Evolutionary conservation across 2,113 vertebrate species (phyloP).

Genomic region (Hylia prasina): DNA sequence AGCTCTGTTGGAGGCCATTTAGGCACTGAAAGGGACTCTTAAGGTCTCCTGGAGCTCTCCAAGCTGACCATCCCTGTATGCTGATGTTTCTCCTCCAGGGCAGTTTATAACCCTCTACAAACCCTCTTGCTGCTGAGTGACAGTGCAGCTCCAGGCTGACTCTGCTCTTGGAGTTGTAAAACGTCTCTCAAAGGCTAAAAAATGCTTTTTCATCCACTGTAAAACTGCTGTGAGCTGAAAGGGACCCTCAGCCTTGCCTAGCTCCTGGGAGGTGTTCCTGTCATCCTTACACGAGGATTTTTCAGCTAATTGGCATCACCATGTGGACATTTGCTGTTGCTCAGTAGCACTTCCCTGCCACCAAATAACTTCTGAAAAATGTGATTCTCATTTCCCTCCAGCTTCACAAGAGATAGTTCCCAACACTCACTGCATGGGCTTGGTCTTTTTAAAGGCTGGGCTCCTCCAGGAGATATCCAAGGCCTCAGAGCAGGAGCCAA

Average conservation of each 20-base stretch:
- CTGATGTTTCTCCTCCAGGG: not conserved
- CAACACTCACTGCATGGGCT: fast-evolving
- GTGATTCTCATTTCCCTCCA: not conserved
- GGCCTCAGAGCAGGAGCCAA: not conserved
- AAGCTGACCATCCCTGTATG: not conserved
- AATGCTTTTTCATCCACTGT: not conserved
- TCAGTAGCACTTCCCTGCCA: not conserved
- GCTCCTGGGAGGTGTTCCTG: not conserved
- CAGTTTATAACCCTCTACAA: not conserved
- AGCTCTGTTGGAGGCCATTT: not conserved
- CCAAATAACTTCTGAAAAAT: not conserved
- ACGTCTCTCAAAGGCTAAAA: not conserved
- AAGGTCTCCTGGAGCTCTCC: not conserved
- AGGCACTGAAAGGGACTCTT: not conserved
- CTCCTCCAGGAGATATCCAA: not conserved
- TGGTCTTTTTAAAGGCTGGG: not conserved
- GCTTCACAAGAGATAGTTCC: not conserved
- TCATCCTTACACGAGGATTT: not conserved
- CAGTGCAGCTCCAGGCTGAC: not conserved
- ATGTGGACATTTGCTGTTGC: not conserved
- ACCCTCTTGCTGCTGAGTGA: not conserved
- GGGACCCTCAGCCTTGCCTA: no score
- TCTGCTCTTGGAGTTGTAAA: not conserved
- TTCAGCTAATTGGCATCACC: not conserved
- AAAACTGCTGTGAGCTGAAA: not conserved